Evolutionary conservation across 1,140 invertebrate species (phyloP).

Genomic region (Musca vetustissima): DNA sequence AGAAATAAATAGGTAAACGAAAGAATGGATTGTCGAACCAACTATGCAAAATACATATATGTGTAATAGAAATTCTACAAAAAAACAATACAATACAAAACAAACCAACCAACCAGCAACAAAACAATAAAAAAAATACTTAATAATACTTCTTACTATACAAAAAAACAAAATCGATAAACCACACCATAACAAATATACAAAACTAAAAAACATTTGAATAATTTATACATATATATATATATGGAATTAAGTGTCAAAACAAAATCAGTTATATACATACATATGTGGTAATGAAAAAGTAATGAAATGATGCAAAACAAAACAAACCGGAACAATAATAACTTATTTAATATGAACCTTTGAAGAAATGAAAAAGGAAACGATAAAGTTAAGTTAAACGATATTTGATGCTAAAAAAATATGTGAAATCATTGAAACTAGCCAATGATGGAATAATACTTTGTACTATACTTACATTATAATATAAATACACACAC

Average conservation of each 20-base stretch:
- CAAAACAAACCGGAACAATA: background rate
- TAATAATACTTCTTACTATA: too few species aligned
- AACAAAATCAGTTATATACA: slow-evolving; percentile 8
- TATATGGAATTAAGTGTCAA: slow-evolving; percentile 24
- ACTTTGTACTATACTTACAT: slow-evolving; percentile 13
- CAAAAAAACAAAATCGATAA: background rate
- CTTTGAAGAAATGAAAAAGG: background rate
- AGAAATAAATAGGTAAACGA: too few species aligned
- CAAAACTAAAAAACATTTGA: background rate
- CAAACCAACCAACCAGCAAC: background rate
- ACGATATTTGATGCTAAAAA: background rate
- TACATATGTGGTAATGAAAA: background rate
- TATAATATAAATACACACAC: background rate
- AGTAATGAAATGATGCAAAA: too few species aligned
- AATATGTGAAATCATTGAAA: background rate
- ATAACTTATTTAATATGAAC: background rate
- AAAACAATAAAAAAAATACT: slow-evolving; percentile 18
- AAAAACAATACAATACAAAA: background rate
- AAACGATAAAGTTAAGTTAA: background rate
- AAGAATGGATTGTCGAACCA: too few species aligned
- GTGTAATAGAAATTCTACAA: too few species aligned
- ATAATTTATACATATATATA: background rate
- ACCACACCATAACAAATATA: background rate
- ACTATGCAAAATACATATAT: too few species aligned
- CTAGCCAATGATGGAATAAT: background rate